Evolutionary conservation across 2,888 invertebrate species (phyloP).

Genomic region (Lobophora halterata): DNA sequence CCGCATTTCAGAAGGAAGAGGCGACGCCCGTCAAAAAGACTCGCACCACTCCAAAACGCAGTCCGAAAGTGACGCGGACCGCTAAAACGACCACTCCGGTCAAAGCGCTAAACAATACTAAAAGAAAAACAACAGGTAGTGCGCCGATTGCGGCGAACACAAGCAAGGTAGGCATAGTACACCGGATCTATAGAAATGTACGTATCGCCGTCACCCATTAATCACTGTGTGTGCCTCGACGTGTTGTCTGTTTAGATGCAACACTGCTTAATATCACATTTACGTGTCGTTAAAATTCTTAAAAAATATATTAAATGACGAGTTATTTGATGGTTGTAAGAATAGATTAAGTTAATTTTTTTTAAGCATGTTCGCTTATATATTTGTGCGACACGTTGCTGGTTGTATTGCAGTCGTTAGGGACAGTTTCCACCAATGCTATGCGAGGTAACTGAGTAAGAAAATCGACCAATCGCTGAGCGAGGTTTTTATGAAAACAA

Average conservation of each 20-base stretch:
- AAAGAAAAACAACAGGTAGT: constrained; percentile 68
- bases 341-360: constrained; percentile 9
- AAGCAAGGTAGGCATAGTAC: constrained; percentile 82
- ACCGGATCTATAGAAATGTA: constrained; percentile 82
- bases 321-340: constrained; percentile 3
- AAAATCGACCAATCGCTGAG: no score
- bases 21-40: constrained; percentile 61
- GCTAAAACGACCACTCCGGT: constrained; percentile 36
- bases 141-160: constrained; percentile 66
- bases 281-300: no score
- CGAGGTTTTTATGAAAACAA: no score
- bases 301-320: no score
- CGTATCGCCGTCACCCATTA: constrained; percentile 75
- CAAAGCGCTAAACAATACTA: constrained; percentile 48
- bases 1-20: constrained; percentile 49
- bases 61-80: constrained; percentile 60
- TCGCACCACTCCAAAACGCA: constrained; percentile 64
- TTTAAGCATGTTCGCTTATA: constrained; percentile 14
- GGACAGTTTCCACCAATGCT: no score
- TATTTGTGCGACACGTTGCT: no score
- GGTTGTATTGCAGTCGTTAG: no score
- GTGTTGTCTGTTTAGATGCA: constrained; percentile 27
- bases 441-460: no score
- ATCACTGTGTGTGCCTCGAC: constrained; percentile 52
- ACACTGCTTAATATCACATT: no score